Evolutionary conservation across 2,888 invertebrate species (phyloP), one percentile per base, ranked within the genome.

Genomic region (Noctua pronuba): DNA sequence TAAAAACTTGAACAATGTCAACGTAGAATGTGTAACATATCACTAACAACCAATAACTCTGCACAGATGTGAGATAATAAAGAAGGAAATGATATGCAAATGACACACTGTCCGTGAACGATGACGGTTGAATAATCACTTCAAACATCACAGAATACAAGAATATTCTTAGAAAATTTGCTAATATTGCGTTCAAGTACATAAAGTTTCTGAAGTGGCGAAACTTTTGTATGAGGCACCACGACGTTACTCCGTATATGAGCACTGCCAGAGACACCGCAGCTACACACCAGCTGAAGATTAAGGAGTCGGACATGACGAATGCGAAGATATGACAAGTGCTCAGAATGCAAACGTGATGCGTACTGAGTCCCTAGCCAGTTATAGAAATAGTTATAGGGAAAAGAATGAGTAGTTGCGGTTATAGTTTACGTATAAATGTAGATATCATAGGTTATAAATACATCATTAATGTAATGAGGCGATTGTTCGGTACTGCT

Each of bases 1-100:
- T 31, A 38, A 44, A 70, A 44, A 74, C 73, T 44, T 70, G 18
- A 1, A 74, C 71, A 44, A 73, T 28, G 21, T 73, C 68, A 13
- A 68, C 70, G 31, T 70, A 73, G 18, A 73, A 70, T 44, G 55
- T 70, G n/a, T 16, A 71, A 55, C 58, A 74, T 44, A 74, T 46
- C 16, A 74, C 74, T 44, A 72, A 44, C 21, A 74, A 58, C 74
- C 74, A 74, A n/a, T 58, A 74, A 1, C 71, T 18, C 28, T 73
- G 73, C 73, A 41, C 52, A 4, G 41, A 6, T 4, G 24, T 24
- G 7, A 73, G 31, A 31, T 73, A 73, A 18, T 10, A 28, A n/a
- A n/a, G n/a, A n/a, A n/a, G n/a, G n/a, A n/a, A n/a, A n/a, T n/a
- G n/a, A n/a, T n/a, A n/a, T n/a, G n/a, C n/a, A n/a, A n/a, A n/a